Evolutionary conservation across 2,113 vertebrate genomes (phyloP).

Genomic region (Bothrops jararaca): DNA sequence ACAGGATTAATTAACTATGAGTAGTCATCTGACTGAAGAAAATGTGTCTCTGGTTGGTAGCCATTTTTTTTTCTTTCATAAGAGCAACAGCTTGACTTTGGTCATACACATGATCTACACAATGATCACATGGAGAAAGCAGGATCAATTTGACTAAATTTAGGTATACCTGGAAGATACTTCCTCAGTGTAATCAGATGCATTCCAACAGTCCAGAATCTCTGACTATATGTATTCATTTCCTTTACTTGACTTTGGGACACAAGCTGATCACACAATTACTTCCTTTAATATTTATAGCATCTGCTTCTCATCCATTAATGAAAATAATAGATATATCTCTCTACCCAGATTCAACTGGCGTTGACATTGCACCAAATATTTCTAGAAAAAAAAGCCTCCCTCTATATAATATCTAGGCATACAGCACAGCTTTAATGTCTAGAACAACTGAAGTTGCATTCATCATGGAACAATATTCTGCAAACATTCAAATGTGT

Average conservation of each 20-base stretch:
- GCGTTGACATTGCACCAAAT: background rate
- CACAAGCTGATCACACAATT: background rate
- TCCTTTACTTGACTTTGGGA: background rate
- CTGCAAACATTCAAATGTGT: background rate
- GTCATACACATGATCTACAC: background rate
- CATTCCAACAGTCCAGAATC: background rate
- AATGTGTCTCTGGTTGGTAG: background rate
- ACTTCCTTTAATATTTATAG: background rate
- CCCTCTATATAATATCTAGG: background rate
- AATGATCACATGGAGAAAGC: background rate
- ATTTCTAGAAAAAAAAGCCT: fast-evolving
- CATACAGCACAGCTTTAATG: background rate
- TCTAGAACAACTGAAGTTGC: fast-evolving
- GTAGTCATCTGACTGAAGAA: fast-evolving
- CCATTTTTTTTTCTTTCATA: background rate
- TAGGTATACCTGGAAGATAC: background rate
- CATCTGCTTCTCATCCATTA: fast-evolving
- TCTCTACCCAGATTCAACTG: background rate
- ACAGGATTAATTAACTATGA: fast-evolving
- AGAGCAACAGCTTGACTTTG: background rate
- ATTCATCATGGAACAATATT: fast-evolving
- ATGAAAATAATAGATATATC: background rate
- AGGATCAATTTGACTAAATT: background rate
- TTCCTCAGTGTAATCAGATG: background rate
- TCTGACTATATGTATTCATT: background rate